A percentile compares a stretch with the other conserved stretches of the same genome.
phyloP scores from a whole-genome alignment of 2,797 vertebrate genomes.

The Avahi laniger region DNA sequence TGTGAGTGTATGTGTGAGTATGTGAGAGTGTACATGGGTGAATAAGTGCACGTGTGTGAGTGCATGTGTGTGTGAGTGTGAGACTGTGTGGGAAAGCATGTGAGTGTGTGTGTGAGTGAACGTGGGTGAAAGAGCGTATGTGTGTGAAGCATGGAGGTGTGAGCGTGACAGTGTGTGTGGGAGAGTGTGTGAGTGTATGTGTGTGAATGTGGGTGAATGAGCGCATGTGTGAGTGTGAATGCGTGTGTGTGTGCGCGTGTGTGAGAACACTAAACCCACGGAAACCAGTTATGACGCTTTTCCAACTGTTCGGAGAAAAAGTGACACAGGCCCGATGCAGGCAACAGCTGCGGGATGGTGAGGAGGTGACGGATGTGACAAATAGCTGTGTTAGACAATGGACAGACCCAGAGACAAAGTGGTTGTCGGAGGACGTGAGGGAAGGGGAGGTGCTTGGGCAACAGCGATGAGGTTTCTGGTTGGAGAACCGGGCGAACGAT shows the following conservation, averaged over 20 bases:
- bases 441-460: not conserved
- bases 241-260: too few relatives aligned
- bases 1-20: not conserved
- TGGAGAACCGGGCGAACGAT: constrained; percentile 23
- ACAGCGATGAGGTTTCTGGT: not conserved
- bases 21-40: not conserved
- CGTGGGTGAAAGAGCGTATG: too few relatives aligned
- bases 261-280: not conserved
- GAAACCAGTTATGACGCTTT: not conserved
- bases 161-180: too few relatives aligned
- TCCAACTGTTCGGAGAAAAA: not conserved
- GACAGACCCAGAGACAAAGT: not conserved
- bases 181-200: too few relatives aligned
- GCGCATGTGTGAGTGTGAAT: not conserved
- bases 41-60: not conserved
- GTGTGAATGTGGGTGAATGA: too few relatives aligned
- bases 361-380: not conserved
- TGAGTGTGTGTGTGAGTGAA: not conserved
- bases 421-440: not conserved
- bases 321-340: not conserved
- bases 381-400: constrained; percentile 6
- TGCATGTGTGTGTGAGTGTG: not conserved
- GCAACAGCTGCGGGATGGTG: not conserved
- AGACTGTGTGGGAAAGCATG: too few relatives aligned
- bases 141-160: not conserved